Conservation (phyloP, 2,113 vertebrate genomes). For the Silurus meridionalis region DNA sequence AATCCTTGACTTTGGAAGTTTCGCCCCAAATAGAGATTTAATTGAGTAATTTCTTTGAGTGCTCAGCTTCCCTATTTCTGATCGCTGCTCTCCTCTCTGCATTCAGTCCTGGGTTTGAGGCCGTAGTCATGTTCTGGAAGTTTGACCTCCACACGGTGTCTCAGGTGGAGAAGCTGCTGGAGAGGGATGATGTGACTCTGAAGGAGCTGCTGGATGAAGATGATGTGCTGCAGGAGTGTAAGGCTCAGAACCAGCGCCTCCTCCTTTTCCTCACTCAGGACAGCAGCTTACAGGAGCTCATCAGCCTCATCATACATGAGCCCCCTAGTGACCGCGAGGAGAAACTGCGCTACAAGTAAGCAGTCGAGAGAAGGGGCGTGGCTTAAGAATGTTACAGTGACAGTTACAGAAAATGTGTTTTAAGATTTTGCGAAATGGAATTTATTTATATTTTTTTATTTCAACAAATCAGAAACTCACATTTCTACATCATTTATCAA, state of each 20-base stretch:
- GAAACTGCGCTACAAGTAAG: constrained; percentile 95
- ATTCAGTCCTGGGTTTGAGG: not conserved
- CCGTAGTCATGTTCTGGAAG: constrained; percentile 96
- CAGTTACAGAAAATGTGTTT: no score
- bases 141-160: constrained; percentile 93
- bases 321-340: constrained; percentile 89
- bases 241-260: constrained; percentile 91
- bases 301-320: constrained; percentile 88
- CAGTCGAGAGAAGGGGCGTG: constrained; percentile 20
- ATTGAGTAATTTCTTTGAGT: not conserved
- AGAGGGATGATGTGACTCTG: constrained; percentile 89
- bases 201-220: constrained; percentile 94
- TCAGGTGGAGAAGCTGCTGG: constrained; percentile 93
- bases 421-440: no score
- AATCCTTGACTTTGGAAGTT: no score
- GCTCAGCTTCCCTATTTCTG: not conserved
- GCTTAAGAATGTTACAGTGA: not conserved
- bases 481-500: no score
- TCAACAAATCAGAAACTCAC: not conserved
- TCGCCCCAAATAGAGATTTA: no score
- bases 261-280: constrained; percentile 93
- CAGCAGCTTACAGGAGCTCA: constrained; percentile 90
- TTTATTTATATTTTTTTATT: not conserved
- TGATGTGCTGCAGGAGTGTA: constrained; percentile 95
- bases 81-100: not conserved